Base-by-base conservation (phyloP, 2,113 vertebrate genomes). In the Dryoscopus gambensis region DNA sequence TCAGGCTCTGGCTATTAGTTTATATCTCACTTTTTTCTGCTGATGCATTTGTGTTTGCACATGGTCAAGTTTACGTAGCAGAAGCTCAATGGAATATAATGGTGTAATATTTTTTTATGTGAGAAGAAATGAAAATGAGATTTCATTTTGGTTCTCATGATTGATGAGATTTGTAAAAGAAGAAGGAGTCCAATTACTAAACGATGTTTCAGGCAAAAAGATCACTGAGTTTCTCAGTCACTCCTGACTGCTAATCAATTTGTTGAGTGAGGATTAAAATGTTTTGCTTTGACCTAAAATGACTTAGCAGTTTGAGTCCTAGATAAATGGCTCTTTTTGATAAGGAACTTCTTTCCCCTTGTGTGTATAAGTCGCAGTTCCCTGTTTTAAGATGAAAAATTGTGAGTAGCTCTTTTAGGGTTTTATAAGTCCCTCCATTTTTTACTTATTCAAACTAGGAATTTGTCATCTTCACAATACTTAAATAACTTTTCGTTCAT, bases 271-370 rank as follows among this genome's bases (percentile, higher is more conserved):
- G 91, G 63, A 95, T 88, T 94, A 92, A 94, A 93, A 93, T 53
- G 46, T 65, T 95, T 94, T 95, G 37, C 50, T 92, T 86, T 96
- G 79, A 93, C 88, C 79, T 92, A 74, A 94, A 80, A 88, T 62
- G n/a, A 53, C 49, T 87, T 87, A 69, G 46, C 57, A 73, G 60
- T 90, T 96, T 93, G 67, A 93, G 27, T 42, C 39, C 71, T 57
- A 62, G 46, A 28, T 90, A 90, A 92, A 77, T 20, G 55, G 73
- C 15, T 55, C 15, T 56, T 78, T 87, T 37, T 86, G 62, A 80
- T 80, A 74, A 57, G 59, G 33, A 83, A 49, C 6, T 25, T 16
- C 37, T 24, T 76, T 80, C 2, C 3, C 76, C 9, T 60, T 83
- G 25, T 47, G 5, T 49, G 13, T 40, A 13, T 53, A 64, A 80